Evolutionary conservation across 1,140 invertebrate genomes (phyloP), one percentile per base, ranked within the genome.

Genomic region (Subanguina moxae): DNA sequence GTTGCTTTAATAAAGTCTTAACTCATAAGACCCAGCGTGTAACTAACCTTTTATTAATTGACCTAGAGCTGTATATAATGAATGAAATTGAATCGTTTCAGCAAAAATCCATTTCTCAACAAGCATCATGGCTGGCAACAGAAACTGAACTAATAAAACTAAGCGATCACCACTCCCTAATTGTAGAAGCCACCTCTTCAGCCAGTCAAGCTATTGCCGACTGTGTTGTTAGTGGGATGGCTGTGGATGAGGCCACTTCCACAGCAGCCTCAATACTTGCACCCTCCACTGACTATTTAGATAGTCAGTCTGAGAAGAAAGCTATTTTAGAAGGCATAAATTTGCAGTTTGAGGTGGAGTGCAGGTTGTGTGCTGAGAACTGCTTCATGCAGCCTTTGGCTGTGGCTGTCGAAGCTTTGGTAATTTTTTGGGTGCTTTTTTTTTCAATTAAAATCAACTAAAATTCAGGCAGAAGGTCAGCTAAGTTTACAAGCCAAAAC

Each of bases 401-500:
- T 45, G 58, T 61, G 1, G 28, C 38, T 19, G 58, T 45, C 3
- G 58, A 28, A 27, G 19, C 1, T 28, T 21, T 30, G 11, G 27
- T 57, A 38, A 3, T 38, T 38, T 38, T 38, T 38, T 38, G 32
- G n/a, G n/a, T n/a, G n/a, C n/a, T n/a, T n/a, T n/a, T n/a, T n/a
- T n/a, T n/a, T n/a, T n/a, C n/a, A n/a, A n/a, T n/a, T n/a, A n/a
- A n/a, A n/a, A n/a, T n/a, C n/a, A n/a, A n/a, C n/a, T n/a, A n/a
- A n/a, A n/a, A n/a, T 38, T 38, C 32, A 19, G n/a, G 48, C 48
- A 30, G 58, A 61, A 45, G n/a, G n/a, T 32, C 27, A 61, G 19
- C 27, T 61, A 1, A n/a, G 58, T 28, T n/a, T 45, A 27, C n/a
- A 19, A 19, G 58, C 58, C 58, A n/a, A 61, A 21, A 38, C 58